Percentiles rank a stretch among this genome's conserved stretches.
phyloP scores from a whole-genome alignment of 2,797 vertebrate genomes.

The Falco columbarius region DNA sequence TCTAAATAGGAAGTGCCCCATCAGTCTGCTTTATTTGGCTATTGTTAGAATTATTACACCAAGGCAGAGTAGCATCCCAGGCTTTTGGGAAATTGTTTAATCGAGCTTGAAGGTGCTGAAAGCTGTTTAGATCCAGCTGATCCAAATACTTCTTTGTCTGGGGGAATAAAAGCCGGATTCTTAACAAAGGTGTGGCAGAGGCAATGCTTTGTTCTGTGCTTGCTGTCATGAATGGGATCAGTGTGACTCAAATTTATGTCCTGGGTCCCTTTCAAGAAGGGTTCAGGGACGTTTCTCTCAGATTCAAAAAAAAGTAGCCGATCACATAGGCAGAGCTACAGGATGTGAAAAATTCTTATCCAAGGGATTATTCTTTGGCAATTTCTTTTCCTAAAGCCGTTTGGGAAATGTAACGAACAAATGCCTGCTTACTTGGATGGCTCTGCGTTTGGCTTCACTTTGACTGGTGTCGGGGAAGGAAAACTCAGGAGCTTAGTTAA shows the following conservation, averaged over 20 bases:
- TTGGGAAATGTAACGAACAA: neutral
- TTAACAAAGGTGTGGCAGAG: neutral
- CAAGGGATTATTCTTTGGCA: neutral
- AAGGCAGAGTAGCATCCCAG: neutral
- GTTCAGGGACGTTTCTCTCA: neutral
- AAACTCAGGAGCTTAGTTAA: neutral
- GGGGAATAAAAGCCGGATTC: neutral
- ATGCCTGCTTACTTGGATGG: neutral
- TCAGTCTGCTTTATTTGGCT: neutral
- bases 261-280: neutral
- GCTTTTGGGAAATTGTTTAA: neutral
- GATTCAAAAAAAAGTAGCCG: neutral
- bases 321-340: neutral
- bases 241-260: neutral
- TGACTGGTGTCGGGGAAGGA: neutral
- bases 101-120: neutral
- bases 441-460: neutral
- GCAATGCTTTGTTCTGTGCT: neutral
- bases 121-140: neutral
- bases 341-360: neutral
- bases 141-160: neutral
- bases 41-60: neutral
- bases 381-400: neutral
- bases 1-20: neutral
- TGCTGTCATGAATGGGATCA: neutral